phyloP scores from a whole-genome alignment of 2,888 invertebrate species.

The Troides helena region DNA sequence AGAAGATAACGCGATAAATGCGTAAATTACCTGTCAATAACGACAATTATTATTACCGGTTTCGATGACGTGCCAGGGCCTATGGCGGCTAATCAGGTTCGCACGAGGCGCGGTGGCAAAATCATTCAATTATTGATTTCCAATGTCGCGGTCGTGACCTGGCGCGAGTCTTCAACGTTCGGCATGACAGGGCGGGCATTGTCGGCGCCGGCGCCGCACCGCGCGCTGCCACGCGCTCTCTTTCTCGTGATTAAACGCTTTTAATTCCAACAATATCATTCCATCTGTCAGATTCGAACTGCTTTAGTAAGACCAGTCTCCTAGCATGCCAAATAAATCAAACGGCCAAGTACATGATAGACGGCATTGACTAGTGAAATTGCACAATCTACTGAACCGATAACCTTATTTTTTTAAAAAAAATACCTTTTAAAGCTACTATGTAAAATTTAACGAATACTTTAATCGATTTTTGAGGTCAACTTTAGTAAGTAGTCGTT shows the following conservation, averaged over 20 bases:
- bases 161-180: constrained; percentile 66
- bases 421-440: background rate
- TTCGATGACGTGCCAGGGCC: constrained; percentile 59
- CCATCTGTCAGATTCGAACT: constrained; percentile 71
- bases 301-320: constrained; percentile 32
- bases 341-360: background rate
- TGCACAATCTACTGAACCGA: too few species aligned
- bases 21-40: constrained; percentile 47
- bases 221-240: constrained; percentile 61
- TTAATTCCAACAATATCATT: constrained; percentile 77
- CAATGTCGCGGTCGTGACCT: constrained; percentile 80
- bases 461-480: background rate
- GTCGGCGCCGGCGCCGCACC: constrained; percentile 60
- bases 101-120: constrained; percentile 80
- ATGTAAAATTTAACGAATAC: background rate
- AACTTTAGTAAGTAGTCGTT: background rate
- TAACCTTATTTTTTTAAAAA: background rate
- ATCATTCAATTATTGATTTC: constrained; percentile 80
- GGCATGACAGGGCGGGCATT: constrained; percentile 74
- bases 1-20: background rate
- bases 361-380: too few species aligned
- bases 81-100: constrained; percentile 80
- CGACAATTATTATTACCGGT: constrained; percentile 70
- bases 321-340: background rate
- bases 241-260: constrained; percentile 76